Evolutionary conservation across 2,888 invertebrate genomes (phyloP), one percentile per base, ranked within the genome.

Genomic region (Noctua fimbriata): DNA sequence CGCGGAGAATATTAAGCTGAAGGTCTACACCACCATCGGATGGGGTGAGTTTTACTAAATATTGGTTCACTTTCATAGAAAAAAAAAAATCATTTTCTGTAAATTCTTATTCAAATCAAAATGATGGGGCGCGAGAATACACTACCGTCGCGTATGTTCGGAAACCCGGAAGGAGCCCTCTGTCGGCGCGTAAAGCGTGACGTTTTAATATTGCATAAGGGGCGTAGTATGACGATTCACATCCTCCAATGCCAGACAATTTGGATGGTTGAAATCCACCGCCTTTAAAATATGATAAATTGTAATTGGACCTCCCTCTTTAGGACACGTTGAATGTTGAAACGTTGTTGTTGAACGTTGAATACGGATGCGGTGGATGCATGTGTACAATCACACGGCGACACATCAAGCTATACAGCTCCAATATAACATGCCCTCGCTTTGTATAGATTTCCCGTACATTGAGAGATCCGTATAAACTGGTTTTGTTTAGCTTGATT

Each of bases 1-100:
- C 71, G 98, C 98, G 87, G 98, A 99, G 94, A 98, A 98, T 93
- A 98, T 99, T 91, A 98, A 98, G 92, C 97, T 99, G 81, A 97
- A 98, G 92, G 98, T 98, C 47, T 99, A 98, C 93, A 97, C 98
- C 78, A 97, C 98, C 81, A 98, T 99, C 82, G 99, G 99, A 85
- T 99, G 99, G 99, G 99, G 99, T 99, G 95, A 98, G 98, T 83
- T 24, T 9, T 12, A 36, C 4, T 12, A 2, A 67, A 44, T 24
- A 0, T 9, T 24, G 14, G 9, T n/a, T n/a, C 12, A 32, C 10
- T 32, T 65, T 21, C 28, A 60, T 7, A 28, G 21, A 16, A 28
- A 60, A 60, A 60, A 28, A 58, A 7, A 28, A 60, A 28, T 60
- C 16, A 28, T 28, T 28, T 60, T 60, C 28, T 28, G 28, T 60